Conservation (phyloP, 2,888 invertebrate species). For the Apotomis betuletana region DNA sequence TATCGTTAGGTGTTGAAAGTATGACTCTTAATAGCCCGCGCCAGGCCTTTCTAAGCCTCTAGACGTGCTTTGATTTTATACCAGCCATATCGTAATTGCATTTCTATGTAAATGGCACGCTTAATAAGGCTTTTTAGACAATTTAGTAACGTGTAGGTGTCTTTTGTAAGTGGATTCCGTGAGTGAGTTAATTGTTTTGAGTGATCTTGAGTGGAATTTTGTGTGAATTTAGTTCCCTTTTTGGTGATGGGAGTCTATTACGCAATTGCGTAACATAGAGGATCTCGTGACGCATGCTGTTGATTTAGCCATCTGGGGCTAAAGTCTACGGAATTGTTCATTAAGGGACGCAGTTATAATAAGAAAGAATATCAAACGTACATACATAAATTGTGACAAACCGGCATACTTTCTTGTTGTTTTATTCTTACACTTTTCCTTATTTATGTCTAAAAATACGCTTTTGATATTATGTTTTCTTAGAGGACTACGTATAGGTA, state of each 20-base stretch:
- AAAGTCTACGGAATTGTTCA: too few species aligned
- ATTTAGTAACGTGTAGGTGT: conserved; percentile 28
- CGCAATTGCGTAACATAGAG: too few species aligned
- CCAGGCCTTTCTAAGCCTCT: conserved; percentile 29
- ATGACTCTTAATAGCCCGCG: conserved; percentile 22
- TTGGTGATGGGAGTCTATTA: not conserved
- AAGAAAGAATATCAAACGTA: too few species aligned
- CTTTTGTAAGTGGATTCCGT: conserved; percentile 10
- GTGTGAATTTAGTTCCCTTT: not conserved
- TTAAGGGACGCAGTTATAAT: too few species aligned
- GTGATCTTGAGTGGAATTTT: not conserved
- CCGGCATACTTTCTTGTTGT: too few species aligned
- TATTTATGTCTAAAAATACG: too few species aligned
- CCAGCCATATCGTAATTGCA: conserved; percentile 38
- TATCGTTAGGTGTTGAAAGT: conserved; percentile 17
- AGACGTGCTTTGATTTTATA: conserved; percentile 37
- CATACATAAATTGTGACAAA: too few species aligned
- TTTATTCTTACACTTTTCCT: too few species aligned
- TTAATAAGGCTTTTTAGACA: conserved; percentile 39
- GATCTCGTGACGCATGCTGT: too few species aligned
- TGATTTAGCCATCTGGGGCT: too few species aligned
- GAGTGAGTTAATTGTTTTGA: conserved; percentile 20
- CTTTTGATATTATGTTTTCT: too few species aligned
- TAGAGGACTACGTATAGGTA: too few species aligned
- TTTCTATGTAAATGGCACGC: conserved; percentile 36